Percentiles rank a stretch among this genome's conserved stretches.
Conservation (phyloP, 2,797 vertebrate genomes). For the Carapus acus region DNA sequence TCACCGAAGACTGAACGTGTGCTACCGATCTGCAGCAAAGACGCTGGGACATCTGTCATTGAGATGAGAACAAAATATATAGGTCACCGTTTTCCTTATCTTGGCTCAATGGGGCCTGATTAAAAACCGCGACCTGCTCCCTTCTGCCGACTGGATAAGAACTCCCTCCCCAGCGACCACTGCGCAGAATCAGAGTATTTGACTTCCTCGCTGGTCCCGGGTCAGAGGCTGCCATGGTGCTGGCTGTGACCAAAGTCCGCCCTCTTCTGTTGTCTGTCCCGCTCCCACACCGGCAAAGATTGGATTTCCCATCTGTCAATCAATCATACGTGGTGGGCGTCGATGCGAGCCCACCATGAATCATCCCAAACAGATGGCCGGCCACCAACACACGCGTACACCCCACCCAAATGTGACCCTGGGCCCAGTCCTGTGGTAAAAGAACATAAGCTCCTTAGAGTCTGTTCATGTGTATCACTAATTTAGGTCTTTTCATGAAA, state of each 20-base stretch:
- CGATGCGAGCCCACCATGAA: slow-evolving; percentile 60
- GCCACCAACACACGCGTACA: slow-evolving; percentile 51
- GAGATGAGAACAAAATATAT: slow-evolving; percentile 59
- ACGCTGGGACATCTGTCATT: slow-evolving; percentile 64
- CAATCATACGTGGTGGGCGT: slow-evolving; percentile 50
- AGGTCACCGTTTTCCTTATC: slow-evolving; percentile 60
- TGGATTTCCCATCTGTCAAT: slow-evolving; percentile 67
- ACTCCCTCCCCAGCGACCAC: slow-evolving; percentile 9
- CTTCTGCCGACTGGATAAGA: slow-evolving; percentile 13
- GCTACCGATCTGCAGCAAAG: slow-evolving; percentile 42
- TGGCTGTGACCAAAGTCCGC: no score
- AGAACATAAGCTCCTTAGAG: slow-evolving; percentile 74
- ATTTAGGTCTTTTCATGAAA: slow-evolving; percentile 63
- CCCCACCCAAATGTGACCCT: slow-evolving; percentile 40
- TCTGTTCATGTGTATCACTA: slow-evolving; percentile 61
- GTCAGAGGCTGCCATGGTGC: slow-evolving; percentile 4
- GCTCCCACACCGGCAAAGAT: slow-evolving; percentile 41
- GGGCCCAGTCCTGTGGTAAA: slow-evolving; percentile 54
- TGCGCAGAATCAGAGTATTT: slow-evolving; percentile 38
- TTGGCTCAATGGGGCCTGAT: slow-evolving; percentile 49
- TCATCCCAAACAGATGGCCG: slow-evolving; percentile 71
- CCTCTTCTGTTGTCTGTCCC: not conserved
- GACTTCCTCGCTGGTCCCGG: slow-evolving; percentile 1
- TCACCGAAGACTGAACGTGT: slow-evolving; percentile 48
- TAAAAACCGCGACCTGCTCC: slow-evolving; percentile 50